Percentiles rank a stretch among this genome's conserved stretches.
Evolutionary conservation across 2,888 invertebrate species (phyloP).

Genomic region (Xylota sylvarum): DNA sequence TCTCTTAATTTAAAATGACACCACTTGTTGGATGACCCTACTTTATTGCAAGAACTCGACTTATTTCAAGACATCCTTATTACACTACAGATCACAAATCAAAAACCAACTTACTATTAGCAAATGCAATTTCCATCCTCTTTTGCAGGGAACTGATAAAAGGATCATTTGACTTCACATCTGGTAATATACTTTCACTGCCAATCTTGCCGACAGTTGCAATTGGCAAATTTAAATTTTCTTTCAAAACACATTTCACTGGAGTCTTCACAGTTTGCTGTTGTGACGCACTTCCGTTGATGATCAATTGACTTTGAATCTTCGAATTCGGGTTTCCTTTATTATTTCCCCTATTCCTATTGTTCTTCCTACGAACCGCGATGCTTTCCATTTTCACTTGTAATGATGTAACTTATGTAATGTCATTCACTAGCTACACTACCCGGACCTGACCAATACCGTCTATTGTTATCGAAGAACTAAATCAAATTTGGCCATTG

Average conservation of each 20-base stretch:
- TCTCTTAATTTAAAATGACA: no score
- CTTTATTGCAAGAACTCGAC: no score
- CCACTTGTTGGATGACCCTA: no score
- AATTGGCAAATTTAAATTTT: conserved; percentile 32
- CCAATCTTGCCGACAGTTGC: background rate
- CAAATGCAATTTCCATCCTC: conserved; percentile 63
- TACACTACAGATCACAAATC: no score
- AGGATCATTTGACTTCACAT: conserved; percentile 47
- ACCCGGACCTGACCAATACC: conserved; percentile 29
- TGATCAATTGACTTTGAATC: conserved; percentile 6
- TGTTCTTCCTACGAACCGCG: conserved; percentile 33
- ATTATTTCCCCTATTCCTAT: conserved; percentile 49
- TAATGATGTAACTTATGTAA: conserved; percentile 56
- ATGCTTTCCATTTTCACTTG: conserved; percentile 43
- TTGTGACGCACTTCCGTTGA: conserved; percentile 17
- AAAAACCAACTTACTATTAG: conserved; percentile 48
- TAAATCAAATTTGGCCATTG: conserved; percentile 67
- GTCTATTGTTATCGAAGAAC: conserved; percentile 73
- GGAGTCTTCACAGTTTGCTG: background rate
- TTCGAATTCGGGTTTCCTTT: conserved; percentile 15
- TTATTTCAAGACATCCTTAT: background rate
- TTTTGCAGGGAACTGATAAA: conserved; percentile 61
- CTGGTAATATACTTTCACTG: conserved; percentile 23
- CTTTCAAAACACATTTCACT: conserved; percentile 45
- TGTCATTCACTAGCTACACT: background rate